Evolutionary conservation across 2,797 vertebrate genomes (phyloP), one percentile per base, ranked within the genome.

Genomic region (Luscinia megarhynchos): DNA sequence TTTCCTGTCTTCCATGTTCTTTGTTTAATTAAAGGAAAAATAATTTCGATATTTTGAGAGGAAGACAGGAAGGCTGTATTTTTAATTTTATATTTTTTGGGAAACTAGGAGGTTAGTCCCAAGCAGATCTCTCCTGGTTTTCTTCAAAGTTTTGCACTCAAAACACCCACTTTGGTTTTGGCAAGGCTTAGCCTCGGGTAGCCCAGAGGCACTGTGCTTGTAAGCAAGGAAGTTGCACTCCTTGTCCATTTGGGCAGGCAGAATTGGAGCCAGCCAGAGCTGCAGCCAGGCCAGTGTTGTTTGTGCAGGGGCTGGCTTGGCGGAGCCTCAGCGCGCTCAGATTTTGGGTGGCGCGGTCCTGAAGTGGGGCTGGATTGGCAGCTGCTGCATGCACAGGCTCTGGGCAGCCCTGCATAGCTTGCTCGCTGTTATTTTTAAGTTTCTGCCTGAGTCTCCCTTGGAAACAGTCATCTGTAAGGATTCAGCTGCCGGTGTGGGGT

Each of bases 21-120:
- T 67, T 51, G 1, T 50, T 81, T 40, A 66, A 69, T 12, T 53
- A 81, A 62, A 62, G 3, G 7, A 67, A 79, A 82, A 68, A 38
- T 6, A 76, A 22, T 11, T n/a, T 34, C 21, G 4, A 17, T 73
- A 40, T 67, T 75, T 93, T 48, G 9, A 6, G 13, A 72, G 1
- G 8, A 53, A 76, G 22, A 12, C 0, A 0, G 6, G 14, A 70
- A 61, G 5, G 8, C 13, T 69, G 27, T 30, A 2, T 1, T 15
- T 88, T 90, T 61, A 24, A n/a, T 68, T 58, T 88, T 12, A 6
- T 19, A 24, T 68, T 75, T 78, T 75, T 45, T 55, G 29, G 22
- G 20, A 61, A 61, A 51, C 4, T 14, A 9, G 18, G 17, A 72
- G 26, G 13, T 34, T 63, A 84, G 2, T 62, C n/a, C 57, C 55